Evolutionary conservation across 1,140 invertebrate genomes (phyloP), one percentile per base, ranked within the genome.

Genomic region (Procambarus virginalis): DNA sequence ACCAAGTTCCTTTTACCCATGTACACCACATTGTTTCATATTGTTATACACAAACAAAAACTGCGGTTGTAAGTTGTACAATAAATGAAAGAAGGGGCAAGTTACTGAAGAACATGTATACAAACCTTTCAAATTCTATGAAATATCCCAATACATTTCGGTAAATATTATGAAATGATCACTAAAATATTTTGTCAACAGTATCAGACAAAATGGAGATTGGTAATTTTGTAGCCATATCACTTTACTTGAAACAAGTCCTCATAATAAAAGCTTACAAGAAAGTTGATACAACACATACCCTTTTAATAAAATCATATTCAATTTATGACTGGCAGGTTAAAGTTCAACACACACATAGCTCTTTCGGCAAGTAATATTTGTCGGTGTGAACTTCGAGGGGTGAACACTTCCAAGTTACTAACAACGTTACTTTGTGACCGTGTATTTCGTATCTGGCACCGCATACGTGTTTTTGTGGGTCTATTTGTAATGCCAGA

Each of bases 261-360:
- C 22, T 55, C 20, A 10, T n/a, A n/a, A 58, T 22, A 81, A 34
- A 34, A 51, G 4, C 17, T 34, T 34, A 60, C 6, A 55, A 14
- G 55, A 81, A 58, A 9, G 2, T 51, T 81, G 79, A 81, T 55
- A 81, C 9, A 81, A 48, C 48, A 81, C 20, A 60, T 22, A 14
- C 8, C 34, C 48, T 81, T 60, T 51, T 49, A n/a, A 49, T 20
- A 49, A 78, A 78, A 55, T 17, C 58, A 78, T 55, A 86, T 73
- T 86, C 82, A 88, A 46, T 55, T 70, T 64, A 88, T 88, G 48
- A 73, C 80, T 88, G 86, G 86, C 70, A 88, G 17, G 12, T 58
- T 64, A 58, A 75, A 88, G 51, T 88, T 88, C 48, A 88, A 55
- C 48, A 88, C 86, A 22, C 86, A 88, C 86, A 88, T 88, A n/a